Evolutionary conservation across 2,113 vertebrate genomes (phyloP).

Genomic region (Tautogolabrus adspersus): DNA sequence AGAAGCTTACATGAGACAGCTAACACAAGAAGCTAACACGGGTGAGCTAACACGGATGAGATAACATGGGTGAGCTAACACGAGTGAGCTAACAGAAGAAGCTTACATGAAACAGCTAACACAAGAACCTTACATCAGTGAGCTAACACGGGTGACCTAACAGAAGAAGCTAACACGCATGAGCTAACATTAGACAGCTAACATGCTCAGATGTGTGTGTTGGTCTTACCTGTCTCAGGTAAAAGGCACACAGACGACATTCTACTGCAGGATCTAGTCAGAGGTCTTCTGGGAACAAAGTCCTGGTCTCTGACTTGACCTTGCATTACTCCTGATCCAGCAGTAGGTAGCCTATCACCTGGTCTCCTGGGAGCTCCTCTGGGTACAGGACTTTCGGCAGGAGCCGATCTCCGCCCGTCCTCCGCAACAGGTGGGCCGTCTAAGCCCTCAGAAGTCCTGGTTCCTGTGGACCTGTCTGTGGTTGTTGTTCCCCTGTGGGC

Average conservation of each 20-base stretch:
- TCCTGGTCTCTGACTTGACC: conserved; percentile 73
- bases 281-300: conserved; percentile 88
- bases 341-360: conserved; percentile 10
- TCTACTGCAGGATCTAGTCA: conserved; percentile 93
- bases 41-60: too few species aligned
- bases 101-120: too few species aligned
- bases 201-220: too few species aligned
- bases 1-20: too few species aligned
- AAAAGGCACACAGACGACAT: conserved; percentile 89
- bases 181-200: too few species aligned
- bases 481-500: conserved; percentile 9
- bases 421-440: conserved; percentile 3
- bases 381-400: background rate
- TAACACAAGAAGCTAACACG: too few species aligned
- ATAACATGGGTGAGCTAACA: too few species aligned
- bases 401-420: background rate
- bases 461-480: conserved; percentile 25
- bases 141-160: background rate
- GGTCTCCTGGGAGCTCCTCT: conserved; percentile 6
- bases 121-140: too few species aligned
- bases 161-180: background rate
- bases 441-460: conserved; percentile 12
- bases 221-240: conserved; percentile 90
- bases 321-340: conserved; percentile 59
- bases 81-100: too few species aligned